phyloP scores from a whole-genome alignment of 1,140 invertebrate genomes.

The Ostrea denselamellosa region DNA sequence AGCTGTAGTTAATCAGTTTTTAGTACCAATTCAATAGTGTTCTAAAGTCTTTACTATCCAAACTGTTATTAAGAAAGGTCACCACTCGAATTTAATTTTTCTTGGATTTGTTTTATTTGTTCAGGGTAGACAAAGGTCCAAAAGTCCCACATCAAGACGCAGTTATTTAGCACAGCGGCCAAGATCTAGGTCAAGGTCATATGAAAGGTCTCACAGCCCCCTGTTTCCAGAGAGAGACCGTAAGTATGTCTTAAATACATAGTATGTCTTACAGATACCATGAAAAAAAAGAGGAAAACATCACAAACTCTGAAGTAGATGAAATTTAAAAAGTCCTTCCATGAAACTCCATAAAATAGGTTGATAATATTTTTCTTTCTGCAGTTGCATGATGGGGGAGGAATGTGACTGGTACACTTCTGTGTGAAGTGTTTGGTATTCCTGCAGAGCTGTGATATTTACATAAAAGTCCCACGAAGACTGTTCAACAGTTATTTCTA shows the following conservation, averaged over 20 bases:
- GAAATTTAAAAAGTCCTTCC: too few species aligned
- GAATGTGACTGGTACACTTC: too few species aligned
- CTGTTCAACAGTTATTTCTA: neutral
- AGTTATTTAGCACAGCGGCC: slow-evolving; percentile 66
- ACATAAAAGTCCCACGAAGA: neutral
- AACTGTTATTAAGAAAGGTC: too few species aligned
- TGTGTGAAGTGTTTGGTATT: neutral
- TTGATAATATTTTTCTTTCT: neutral
- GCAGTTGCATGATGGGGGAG: neutral
- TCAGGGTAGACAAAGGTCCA: slow-evolving; percentile 65
- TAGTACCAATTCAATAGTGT: too few species aligned
- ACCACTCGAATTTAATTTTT: too few species aligned
- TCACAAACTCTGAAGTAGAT: too few species aligned
- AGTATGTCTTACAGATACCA: too few species aligned
- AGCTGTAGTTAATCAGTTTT: neutral
- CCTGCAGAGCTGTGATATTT: slow-evolving; percentile 29
- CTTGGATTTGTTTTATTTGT: neutral
- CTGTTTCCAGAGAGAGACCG: slow-evolving; percentile 67
- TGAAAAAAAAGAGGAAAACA: too few species aligned
- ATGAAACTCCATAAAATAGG: neutral
- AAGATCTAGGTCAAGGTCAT: slow-evolving; percentile 71
- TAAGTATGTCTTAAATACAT: slow-evolving; percentile 57
- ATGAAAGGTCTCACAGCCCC: slow-evolving; percentile 63
- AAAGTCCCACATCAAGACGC: slow-evolving; percentile 61
- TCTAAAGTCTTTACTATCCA: too few species aligned